phyloP scores from a whole-genome alignment of 1,140 invertebrate species.

The Meteorus sp. region DNA sequence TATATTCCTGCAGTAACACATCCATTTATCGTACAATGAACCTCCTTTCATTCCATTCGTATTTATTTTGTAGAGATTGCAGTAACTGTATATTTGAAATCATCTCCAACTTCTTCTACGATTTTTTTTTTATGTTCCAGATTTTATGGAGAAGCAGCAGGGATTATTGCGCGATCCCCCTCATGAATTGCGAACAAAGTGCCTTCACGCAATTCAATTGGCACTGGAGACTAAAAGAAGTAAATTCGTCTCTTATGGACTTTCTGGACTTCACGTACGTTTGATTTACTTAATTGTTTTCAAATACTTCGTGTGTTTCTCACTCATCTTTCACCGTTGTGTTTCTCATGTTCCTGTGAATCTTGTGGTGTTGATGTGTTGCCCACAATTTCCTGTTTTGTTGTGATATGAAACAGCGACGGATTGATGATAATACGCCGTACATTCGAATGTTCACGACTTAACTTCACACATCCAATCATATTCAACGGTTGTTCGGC shows the following conservation, averaged over 20 bases:
- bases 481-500: too few species aligned
- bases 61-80: not conserved
- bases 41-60: constrained; percentile 45
- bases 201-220: constrained; percentile 78
- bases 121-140: constrained; percentile 55
- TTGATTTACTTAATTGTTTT: constrained; percentile 25
- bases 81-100: too few species aligned
- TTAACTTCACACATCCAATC: too few species aligned
- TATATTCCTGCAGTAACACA: not conserved
- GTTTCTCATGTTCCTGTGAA: too few species aligned
- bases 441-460: too few species aligned
- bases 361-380: too few species aligned
- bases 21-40: constrained; percentile 60
- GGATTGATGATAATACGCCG: too few species aligned
- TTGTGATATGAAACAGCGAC: too few species aligned
- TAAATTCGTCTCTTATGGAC: constrained; percentile 78
- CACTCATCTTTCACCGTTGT: not conserved
- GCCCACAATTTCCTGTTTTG: too few species aligned
- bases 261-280: constrained; percentile 84
- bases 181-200: constrained; percentile 80
- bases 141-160: constrained; percentile 80
- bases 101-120: constrained; percentile 1
- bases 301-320: not conserved
- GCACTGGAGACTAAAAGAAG: constrained; percentile 85
- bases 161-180: constrained; percentile 76